phyloP scores from a whole-genome alignment of 2,113 vertebrate genomes.

The Alaudala cheleensis region DNA sequence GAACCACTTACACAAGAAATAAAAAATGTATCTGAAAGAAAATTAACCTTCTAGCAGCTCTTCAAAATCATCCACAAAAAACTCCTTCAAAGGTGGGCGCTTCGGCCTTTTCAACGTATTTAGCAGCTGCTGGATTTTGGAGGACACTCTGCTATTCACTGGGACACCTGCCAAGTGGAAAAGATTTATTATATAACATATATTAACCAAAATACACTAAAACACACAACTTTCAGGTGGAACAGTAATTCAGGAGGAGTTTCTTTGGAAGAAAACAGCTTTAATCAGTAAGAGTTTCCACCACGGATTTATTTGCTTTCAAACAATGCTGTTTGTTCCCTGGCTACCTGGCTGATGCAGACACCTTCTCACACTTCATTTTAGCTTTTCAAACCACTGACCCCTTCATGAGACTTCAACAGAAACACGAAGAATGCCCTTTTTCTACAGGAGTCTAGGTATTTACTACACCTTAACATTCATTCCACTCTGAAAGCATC shows the following conservation, averaged over 20 bases:
- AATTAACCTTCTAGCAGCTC: constrained; percentile 90
- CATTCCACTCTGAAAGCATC: neutral
- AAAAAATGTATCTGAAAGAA: neutral
- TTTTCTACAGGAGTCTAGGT: neutral
- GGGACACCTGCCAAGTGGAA: constrained; percentile 82
- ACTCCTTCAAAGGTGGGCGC: constrained; percentile 91
- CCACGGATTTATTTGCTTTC: neutral
- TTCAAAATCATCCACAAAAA: constrained; percentile 96
- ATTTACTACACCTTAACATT: neutral
- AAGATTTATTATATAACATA: neutral
- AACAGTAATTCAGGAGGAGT: neutral
- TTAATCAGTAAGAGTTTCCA: neutral
- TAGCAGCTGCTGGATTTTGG: constrained; percentile 96
- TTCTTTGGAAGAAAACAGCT: neutral
- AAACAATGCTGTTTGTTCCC: neutral
- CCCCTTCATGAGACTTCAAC: neutral
- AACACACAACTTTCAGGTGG: neutral
- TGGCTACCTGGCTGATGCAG: neutral
- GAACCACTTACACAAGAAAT: neutral
- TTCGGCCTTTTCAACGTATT: constrained; percentile 96
- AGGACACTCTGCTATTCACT: constrained; percentile 94
- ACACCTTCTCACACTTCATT: neutral
- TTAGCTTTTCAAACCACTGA: neutral
- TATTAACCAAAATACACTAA: neutral
- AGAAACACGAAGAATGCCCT: neutral